phyloP scores from a whole-genome alignment of 2,797 vertebrate species.

The Botia almorhae region DNA sequence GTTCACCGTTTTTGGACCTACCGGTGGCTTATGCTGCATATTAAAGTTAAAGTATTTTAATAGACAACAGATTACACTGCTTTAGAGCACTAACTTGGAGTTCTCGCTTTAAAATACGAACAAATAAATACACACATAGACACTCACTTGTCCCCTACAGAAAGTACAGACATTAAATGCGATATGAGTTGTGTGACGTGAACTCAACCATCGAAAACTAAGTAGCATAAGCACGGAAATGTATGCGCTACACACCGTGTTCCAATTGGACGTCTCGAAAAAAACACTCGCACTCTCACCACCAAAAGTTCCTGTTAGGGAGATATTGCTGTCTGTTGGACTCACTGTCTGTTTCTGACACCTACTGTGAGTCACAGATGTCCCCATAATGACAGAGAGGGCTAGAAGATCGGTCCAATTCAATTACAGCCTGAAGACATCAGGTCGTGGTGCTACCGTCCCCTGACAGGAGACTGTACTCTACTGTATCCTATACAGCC shows the following conservation, averaged over 20 bases:
- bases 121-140: no score
- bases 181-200: no score
- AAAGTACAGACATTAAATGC: no score
- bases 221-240: neutral
- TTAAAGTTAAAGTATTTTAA: no score
- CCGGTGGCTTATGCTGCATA: no score
- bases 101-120: no score
- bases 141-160: no score
- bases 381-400: constrained; percentile 64
- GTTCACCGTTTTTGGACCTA: no score
- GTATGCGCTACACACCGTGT: constrained; percentile 24
- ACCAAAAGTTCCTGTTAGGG: constrained; percentile 53
- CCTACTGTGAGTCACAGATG: constrained; percentile 65
- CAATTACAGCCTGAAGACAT: constrained; percentile 35
- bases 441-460: constrained; percentile 26
- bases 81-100: no score
- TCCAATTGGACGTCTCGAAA: constrained; percentile 32
- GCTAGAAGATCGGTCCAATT: constrained; percentile 63
- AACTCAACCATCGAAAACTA: neutral
- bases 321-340: constrained; percentile 47
- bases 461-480: neutral
- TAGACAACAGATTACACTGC: no score
- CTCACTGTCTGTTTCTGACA: constrained; percentile 54
- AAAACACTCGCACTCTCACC: constrained; percentile 23
- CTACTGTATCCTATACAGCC: neutral